phyloP scores from a whole-genome alignment of 1,140 invertebrate genomes.

The Drosophila arawakana region DNA sequence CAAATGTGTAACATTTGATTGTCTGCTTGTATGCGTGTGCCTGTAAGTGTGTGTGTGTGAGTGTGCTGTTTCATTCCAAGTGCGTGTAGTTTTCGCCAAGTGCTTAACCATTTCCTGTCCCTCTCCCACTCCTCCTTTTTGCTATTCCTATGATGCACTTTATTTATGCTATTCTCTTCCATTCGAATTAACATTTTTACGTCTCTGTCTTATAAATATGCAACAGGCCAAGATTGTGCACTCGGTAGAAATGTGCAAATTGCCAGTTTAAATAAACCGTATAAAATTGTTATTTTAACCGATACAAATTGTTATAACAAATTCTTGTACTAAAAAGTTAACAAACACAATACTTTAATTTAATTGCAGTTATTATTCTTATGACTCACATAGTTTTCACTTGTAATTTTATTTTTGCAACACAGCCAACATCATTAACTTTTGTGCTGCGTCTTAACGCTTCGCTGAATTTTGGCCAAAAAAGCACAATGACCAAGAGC shows the following conservation, averaged over 20 bases:
- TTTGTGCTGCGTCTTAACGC: conserved; percentile 22
- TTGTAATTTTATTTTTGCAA: not conserved
- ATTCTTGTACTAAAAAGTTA: conserved; percentile 19
- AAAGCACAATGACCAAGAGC: conserved; percentile 2
- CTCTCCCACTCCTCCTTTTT: not conserved
- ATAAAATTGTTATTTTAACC: not conserved
- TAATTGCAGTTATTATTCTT: conserved; percentile 9
- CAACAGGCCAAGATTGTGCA: conserved; percentile 30
- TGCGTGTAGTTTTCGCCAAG: conserved; percentile 7
- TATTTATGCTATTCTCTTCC: conserved; percentile 37
- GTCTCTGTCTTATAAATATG: conserved; percentile 65
- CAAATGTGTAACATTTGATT: conserved; percentile 13
- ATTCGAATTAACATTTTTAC: conserved; percentile 59
- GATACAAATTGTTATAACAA: not conserved
- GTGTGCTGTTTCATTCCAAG: conserved; percentile 10
- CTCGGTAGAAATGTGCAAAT: conserved; percentile 22
- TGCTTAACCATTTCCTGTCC: conserved; percentile 6
- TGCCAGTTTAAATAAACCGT: conserved; percentile 5
- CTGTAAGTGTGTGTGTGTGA: not conserved
- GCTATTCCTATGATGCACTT: conserved; percentile 22
- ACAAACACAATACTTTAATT: not conserved
- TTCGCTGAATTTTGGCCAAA: conserved; percentile 23
- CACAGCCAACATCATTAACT: not conserved
- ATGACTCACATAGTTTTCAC: conserved; percentile 9
- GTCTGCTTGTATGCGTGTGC: not conserved